Evolutionary conservation across 2,113 vertebrate species (phyloP).

Genomic region (Arvicanthis niloticus): DNA sequence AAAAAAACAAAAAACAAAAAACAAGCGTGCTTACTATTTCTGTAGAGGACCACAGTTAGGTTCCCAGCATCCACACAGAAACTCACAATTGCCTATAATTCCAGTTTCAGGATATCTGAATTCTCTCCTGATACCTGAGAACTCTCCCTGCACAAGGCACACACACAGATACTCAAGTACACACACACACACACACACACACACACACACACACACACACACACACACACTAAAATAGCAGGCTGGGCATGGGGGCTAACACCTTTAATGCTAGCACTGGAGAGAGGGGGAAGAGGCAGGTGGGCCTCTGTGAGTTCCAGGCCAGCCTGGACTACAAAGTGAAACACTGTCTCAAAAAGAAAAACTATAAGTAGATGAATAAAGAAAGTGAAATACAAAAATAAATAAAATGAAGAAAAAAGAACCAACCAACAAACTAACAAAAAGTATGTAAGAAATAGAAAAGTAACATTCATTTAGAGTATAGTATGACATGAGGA

Average conservation of each 20-base stretch:
- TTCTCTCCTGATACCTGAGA: neutral
- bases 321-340: neutral
- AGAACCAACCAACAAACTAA: neutral
- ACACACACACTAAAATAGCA: neutral
- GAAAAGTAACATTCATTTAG: neutral
- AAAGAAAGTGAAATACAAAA: neutral
- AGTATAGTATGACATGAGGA: neutral
- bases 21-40: neutral
- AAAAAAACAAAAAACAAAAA: neutral
- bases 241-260: neutral
- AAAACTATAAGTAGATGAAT: neutral
- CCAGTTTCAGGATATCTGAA: neutral
- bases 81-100: neutral
- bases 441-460: constrained; percentile 17
- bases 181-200: too few species aligned
- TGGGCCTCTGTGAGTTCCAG: neutral
- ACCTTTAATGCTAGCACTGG: neutral
- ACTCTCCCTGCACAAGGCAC: neutral
- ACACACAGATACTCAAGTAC: neutral
- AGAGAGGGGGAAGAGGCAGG: neutral
- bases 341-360: neutral
- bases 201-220: too few species aligned
- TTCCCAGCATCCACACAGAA: neutral
- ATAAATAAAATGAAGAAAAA: neutral
- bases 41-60: neutral